Percentiles rank a stretch among this genome's conserved stretches.
phyloP scores from a whole-genome alignment of 2,797 vertebrate genomes.

The Mycteria americana region DNA sequence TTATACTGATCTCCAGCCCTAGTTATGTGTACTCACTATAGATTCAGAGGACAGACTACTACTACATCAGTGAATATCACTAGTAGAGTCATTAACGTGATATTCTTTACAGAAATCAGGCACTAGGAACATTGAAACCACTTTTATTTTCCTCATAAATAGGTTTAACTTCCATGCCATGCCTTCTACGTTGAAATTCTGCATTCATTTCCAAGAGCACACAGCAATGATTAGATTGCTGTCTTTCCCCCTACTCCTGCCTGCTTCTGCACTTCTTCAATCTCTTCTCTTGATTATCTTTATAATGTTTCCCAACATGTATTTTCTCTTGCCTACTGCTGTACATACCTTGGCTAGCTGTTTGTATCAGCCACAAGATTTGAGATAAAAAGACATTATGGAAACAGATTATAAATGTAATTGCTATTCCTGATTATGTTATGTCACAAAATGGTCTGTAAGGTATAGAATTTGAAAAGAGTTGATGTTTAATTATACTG shows the following conservation, averaged over 20 bases:
- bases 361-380: not conserved
- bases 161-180: not conserved
- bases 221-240: not conserved
- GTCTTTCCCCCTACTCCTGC: not conserved
- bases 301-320: not conserved
- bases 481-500: conserved; percentile 32
- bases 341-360: not conserved
- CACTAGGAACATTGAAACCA: not conserved
- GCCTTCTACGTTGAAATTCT: not conserved
- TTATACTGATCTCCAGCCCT: not conserved
- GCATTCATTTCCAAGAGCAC: not conserved
- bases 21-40: not conserved
- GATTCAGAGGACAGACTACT: not conserved
- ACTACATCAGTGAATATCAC: not conserved
- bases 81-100: not conserved
- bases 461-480: not conserved
- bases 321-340: not conserved
- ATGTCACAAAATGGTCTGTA: not conserved
- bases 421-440: not conserved
- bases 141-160: not conserved
- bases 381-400: not conserved
- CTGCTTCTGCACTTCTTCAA: not conserved
- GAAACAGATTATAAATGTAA: not conserved
- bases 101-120: not conserved
- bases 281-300: not conserved